Evolutionary conservation across 2,888 invertebrate genomes (phyloP).

Genomic region (Cephus sareptanus): DNA sequence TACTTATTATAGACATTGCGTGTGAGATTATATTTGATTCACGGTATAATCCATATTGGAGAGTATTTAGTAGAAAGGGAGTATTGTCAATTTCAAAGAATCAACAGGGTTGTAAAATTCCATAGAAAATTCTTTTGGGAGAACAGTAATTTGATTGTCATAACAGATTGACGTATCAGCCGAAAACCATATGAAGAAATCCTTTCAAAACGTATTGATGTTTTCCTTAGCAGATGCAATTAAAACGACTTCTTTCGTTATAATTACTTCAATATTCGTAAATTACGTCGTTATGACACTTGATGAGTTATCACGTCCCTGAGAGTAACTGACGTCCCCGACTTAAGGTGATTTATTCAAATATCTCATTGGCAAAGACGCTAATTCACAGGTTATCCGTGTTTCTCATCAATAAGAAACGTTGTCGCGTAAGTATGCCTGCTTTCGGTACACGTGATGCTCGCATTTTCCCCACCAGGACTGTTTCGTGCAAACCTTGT

Average conservation of each 20-base stretch:
- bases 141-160: not conserved
- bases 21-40: not conserved
- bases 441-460: slow-evolving; percentile 74
- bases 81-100: not conserved
- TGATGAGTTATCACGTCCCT: not conserved
- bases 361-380: not conserved
- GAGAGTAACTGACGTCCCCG: not conserved
- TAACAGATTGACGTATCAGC: not conserved
- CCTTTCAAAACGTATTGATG: not conserved
- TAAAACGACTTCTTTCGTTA: not conserved
- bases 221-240: not conserved
- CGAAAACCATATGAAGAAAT: not conserved
- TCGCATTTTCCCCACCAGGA: slow-evolving; percentile 88
- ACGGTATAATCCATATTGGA: not conserved
- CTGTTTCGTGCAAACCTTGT: slow-evolving; percentile 79
- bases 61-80: not conserved
- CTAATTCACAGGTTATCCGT: not conserved
- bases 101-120: not conserved
- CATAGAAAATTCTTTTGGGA: not conserved
- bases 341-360: not conserved
- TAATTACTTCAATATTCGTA: not conserved
- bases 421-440: slow-evolving; percentile 81
- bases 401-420: slow-evolving; percentile 71
- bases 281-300: not conserved
- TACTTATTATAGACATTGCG: not conserved